Evolutionary conservation across 2,113 vertebrate species (phyloP), one percentile per base, ranked within the genome.

Genomic region (Ellobius talpinus): DNA sequence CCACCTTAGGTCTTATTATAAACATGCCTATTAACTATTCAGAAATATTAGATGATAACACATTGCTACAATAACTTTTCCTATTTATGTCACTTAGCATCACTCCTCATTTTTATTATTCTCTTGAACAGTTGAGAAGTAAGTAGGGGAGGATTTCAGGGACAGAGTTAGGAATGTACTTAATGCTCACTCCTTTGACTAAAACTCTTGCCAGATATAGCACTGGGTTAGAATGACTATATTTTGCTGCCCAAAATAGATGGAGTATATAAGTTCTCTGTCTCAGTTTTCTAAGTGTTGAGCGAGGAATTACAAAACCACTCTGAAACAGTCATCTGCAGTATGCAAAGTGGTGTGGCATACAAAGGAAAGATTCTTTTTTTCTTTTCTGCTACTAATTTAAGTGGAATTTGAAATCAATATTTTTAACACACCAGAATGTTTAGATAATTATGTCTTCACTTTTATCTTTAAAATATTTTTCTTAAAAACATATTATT

Each of bases 51-150:
- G 84, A 61, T 7, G 7, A 74, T 39, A 88, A n/a, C 17, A 45
- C 5, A 16, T 77, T 77, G 66, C 50, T 87, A 11, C 14, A 72
- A 45, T 16, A 85, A 39, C 68, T 90, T 5, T 93, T 97, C 89
- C 77, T 81, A 45, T 91, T 91, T 58, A 55, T 82, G 33, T 39
- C 52, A 82, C 10, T 58, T 58, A 58, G 21, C 58, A 5, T 55
- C 52, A 79, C 16, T 52, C 7, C 31, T 36, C 8, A 36, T 55
- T 81, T 81, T 91, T 94, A 87, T 89, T 96, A 55, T 70, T 87
- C 68, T 39, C 86, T 96, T 52, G 81, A 94, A 78, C 61, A 93
- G 50, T 63, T 82, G 19, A 87, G 47, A 76, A 65, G 11, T 96
- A 77, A 87, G 52, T 23, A 93, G 87, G 7, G 36, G 31, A 86